phyloP scores from a whole-genome alignment of 2,888 invertebrate genomes.

The Germaria angustata region DNA sequence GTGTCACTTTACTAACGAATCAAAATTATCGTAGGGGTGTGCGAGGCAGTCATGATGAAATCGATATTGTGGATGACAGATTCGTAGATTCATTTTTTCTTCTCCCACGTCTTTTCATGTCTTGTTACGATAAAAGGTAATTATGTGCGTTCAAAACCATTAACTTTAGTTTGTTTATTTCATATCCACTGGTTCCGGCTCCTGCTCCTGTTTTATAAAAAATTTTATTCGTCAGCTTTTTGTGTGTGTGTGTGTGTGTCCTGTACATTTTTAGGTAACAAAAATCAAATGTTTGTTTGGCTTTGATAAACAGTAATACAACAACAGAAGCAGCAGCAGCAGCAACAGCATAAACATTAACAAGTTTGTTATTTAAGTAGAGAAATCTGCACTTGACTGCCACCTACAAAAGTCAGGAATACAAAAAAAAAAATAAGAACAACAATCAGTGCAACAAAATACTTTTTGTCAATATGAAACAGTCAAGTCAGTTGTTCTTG shows the following conservation, averaged over 20 bases:
- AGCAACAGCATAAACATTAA: background rate
- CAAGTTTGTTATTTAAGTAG: slow-evolving; percentile 37
- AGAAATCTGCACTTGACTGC: slow-evolving; percentile 61
- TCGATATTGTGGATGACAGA: slow-evolving; percentile 65
- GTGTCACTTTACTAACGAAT: slow-evolving; percentile 54
- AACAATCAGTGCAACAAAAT: slow-evolving; percentile 58
- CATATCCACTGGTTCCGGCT: background rate
- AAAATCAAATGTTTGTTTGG: slow-evolving; percentile 55
- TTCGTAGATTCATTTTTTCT: slow-evolving; percentile 15
- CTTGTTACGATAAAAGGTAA: slow-evolving; percentile 52
- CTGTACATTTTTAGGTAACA: slow-evolving; percentile 64
- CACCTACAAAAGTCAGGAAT: slow-evolving; percentile 51
- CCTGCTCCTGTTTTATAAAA: background rate
- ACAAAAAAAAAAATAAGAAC: slow-evolving; percentile 14
- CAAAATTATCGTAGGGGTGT: slow-evolving; percentile 47
- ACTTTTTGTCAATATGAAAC: slow-evolving; percentile 44
- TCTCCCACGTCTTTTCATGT: background rate
- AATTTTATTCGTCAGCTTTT: background rate
- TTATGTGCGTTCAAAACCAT: slow-evolving; percentile 53
- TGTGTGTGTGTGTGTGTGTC: slow-evolving; percentile 6
- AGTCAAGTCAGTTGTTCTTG: slow-evolving; percentile 17
- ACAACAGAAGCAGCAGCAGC: background rate
- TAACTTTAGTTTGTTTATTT: slow-evolving; percentile 38
- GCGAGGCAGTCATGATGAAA: slow-evolving; percentile 44
- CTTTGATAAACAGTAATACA: slow-evolving; percentile 48